Conservation (phyloP, 1,140 invertebrate species). For the Argopecten irradians region DNA sequence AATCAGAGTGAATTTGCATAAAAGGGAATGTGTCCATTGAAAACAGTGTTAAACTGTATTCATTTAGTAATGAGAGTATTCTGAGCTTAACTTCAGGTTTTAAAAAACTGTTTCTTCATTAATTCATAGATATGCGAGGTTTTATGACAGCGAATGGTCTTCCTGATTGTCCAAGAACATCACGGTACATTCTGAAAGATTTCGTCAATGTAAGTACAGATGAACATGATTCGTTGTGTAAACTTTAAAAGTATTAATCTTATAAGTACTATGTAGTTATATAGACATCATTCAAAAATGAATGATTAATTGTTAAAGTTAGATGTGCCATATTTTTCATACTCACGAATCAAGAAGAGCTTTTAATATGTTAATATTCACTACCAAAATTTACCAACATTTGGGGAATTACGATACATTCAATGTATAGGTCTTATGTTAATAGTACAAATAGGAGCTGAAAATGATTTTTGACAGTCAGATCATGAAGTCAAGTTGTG, state of each 20-base stretch:
- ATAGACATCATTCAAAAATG: neutral
- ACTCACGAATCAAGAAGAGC: too few relatives aligned
- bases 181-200: conserved; percentile 94
- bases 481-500: neutral
- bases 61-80: neutral
- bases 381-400: too few relatives aligned
- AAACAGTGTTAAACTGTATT: neutral
- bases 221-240: neutral
- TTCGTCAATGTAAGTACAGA: conserved; percentile 84
- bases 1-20: neutral
- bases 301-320: neutral
- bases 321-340: too few relatives aligned
- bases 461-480: neutral
- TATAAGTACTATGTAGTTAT: neutral
- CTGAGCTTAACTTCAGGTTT: neutral
- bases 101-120: conserved; percentile 46
- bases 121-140: conserved; percentile 93
- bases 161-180: conserved; percentile 93
- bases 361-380: too few relatives aligned
- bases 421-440: neutral
- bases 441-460: too few relatives aligned
- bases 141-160: conserved; percentile 97
- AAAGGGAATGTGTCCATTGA: neutral
- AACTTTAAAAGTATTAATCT: neutral
- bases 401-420: too few relatives aligned